Base-by-base conservation (phyloP, 1,140 invertebrate species). In the Papilio dardanus region DNA sequence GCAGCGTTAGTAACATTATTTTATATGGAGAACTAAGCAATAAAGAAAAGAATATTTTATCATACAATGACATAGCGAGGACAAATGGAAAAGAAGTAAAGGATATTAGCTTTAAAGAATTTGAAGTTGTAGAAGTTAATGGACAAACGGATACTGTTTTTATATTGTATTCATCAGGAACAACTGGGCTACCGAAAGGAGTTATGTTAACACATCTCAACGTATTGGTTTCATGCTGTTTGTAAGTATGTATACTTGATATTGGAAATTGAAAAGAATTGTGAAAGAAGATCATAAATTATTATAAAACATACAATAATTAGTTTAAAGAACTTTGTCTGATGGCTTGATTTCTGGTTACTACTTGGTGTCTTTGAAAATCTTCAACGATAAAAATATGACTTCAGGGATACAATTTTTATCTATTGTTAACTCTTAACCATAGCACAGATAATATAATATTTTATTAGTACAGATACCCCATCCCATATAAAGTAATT, bases 171-270 rank as follows among this genome's bases (percentile, higher is more conserved):
- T 95, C 96, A 0, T 96, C 96, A 77, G 96, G 96, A 16, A 97
- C 96, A 6, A 97, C 96, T 74, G 96, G 97, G 71, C 83, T 95
- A 54, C 96, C 97, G 0, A 97, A 97, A 90, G 96, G 96, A 37
- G 96, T 97, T 0, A 95, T 96, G 94, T 84, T 97, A n/a, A 96
- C 95, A 1, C 96, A 97, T 82, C 86, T 87, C 31, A 96, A 96
- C 87, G 84, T 96, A 5, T 85, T 96, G 10, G 80, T 81, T 5
- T 67, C 71, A 10, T 71, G 76, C 74, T 71, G 19, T 46, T 37
- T 80, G 76, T 77, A 33, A 81, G 87, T 86, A 71, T 81, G 74
- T 78, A 24, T 58, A 14, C 16, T 28, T 58, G 10, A 12, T 50
- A 3, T 28, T 28, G 21, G 8, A 0, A 14, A 14, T 14, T 14